Base-by-base conservation (phyloP, 1,140 invertebrate species). In the Gonatopus flavifemur region DNA sequence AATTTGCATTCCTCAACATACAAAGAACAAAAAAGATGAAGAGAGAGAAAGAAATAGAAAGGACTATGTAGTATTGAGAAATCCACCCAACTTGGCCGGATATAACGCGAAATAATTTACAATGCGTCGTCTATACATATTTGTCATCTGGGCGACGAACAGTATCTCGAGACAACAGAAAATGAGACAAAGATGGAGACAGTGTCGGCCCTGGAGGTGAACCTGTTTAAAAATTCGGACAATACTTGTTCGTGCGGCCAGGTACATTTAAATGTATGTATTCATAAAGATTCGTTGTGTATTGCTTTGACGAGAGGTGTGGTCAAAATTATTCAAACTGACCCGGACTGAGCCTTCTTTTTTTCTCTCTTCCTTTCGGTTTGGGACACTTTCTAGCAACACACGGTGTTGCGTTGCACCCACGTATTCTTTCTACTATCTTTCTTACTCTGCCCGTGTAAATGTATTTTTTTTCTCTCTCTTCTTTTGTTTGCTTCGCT, bases 271-370 rank as follows among this genome's bases (percentile, higher is more conserved):
- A 77, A 78, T 78, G 74, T 74, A 78, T 77, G 70, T 76, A 77
- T 78, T 76, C 72, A 78, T 76, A 73, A 62, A 62, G n/a, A n/a
- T n/a, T n/a, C n/a, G 60, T 67, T 54, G 64, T 69, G 65, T 69
- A 69, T 72, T 60, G 64, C 66, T 71, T 72, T 71, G 72, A 75
- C 70, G 68, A 78, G 72, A 78, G 76, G 76, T 78, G 76, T 77
- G 76, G 76, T 78, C 74, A 77, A 77, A 78, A 78, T 77, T 78
- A 78, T 78, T 77, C 74, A 78, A 76, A 78, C 76, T 77, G 76
- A 78, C 76, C 76, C 70, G 66, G 70, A 69, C 70, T 67, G n/a
- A n/a, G n/a, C n/a, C n/a, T n/a, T n/a, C n/a, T n/a, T n/a, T n/a
- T 52, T 58, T 66, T 67, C 76, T 76, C 74, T 68, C 65, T 61